Evolutionary conservation across 2,113 vertebrate genomes (phyloP).

Genomic region (cattle (Bos taurus)): DNA sequence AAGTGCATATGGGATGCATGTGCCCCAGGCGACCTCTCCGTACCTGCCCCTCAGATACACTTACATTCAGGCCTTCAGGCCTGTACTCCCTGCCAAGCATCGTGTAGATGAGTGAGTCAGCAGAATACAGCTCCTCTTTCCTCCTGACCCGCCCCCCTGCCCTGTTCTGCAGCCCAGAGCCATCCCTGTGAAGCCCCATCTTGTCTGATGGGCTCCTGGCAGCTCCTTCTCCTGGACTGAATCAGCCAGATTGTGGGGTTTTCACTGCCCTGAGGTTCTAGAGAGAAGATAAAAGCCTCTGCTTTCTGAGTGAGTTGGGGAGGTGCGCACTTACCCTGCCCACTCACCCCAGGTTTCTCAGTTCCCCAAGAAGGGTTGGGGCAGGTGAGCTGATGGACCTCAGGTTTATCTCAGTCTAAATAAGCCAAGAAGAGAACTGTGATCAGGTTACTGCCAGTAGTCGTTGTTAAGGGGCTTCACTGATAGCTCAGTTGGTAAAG

Average conservation of each 20-base stretch:
- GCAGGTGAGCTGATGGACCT: neutral
- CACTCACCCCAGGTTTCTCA: neutral
- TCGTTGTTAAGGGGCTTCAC: neutral
- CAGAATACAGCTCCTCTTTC: neutral
- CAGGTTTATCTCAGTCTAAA: neutral
- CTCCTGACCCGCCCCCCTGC: fast-evolving
- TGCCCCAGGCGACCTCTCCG: fast-evolving
- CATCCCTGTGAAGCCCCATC: neutral
- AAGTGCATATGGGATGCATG: fast-evolving
- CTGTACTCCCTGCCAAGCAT: neutral
- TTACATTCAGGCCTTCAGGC: neutral
- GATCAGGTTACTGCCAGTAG: too few relatives aligned
- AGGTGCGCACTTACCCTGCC: neutral
- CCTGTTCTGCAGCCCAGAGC: neutral
- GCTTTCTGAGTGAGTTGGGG: neutral
- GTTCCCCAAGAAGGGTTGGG: neutral
- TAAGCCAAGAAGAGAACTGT: neutral
- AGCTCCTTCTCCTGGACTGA: neutral
- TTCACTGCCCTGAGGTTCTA: neutral
- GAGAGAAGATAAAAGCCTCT: neutral
- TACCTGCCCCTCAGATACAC: neutral
- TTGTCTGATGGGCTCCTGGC: neutral
- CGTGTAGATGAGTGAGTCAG: neutral
- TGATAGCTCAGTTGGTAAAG: neutral
- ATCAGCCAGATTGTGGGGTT: neutral